A percentile compares a stretch with the other conserved stretches of the same genome.
phyloP scores from a whole-genome alignment of 53 echinoderm and acorn worm genomes.

The Astropecten irregularis region DNA sequence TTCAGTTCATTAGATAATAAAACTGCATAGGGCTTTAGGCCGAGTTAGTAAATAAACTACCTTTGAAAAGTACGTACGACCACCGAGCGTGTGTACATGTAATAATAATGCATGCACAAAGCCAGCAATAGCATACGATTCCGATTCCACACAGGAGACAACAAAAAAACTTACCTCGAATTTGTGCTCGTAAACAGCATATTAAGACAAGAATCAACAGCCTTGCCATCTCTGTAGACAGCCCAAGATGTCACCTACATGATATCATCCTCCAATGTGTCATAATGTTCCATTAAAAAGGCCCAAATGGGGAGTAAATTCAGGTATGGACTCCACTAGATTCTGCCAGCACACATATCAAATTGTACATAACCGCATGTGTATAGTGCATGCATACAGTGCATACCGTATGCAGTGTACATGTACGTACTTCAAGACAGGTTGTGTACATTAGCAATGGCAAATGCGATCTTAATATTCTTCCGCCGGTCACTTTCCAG shows the following conservation, averaged over 20 bases:
- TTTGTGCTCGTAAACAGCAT: conserved; percentile 77
- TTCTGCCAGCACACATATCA: not conserved
- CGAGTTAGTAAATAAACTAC: no score
- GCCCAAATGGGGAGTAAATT: not conserved
- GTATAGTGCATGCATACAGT: not conserved
- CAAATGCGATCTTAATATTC: not conserved
- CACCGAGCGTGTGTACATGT: no score
- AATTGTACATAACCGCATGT: not conserved
- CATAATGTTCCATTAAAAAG: conserved; percentile 41
- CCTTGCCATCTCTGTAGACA: conserved; percentile 83
- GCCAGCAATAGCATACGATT: not conserved
- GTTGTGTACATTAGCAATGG: conserved; percentile 53
- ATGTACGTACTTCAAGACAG: not conserved
- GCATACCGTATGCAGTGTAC: not conserved
- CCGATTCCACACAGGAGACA: no score
- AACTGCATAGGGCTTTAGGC: no score
- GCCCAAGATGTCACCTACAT: conserved; percentile 80
- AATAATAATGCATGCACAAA: conserved; percentile 39
- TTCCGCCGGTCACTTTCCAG: conserved; percentile 1
- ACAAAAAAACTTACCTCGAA: conserved; percentile 83
- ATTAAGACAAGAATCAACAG: conserved; percentile 72
- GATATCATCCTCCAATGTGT: conserved; percentile 47
- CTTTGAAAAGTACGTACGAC: no score
- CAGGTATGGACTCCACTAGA: not conserved
- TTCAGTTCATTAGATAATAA: no score